Evolutionary conservation across 2,888 invertebrate genomes (phyloP), one percentile per base, ranked within the genome.

Genomic region (Perizoma affinitatum): DNA sequence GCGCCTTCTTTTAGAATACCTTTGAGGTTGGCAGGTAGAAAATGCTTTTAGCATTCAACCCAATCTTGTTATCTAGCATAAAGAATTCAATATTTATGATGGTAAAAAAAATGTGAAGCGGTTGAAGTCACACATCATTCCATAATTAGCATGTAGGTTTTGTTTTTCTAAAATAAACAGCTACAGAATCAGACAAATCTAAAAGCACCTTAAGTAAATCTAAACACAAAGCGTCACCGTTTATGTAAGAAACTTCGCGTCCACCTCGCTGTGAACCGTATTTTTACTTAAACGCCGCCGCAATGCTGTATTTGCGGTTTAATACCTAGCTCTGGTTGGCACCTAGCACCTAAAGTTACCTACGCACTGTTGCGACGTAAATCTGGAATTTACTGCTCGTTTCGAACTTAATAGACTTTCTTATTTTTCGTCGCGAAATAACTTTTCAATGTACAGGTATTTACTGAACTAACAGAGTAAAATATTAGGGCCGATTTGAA

Each of bases 221-320:
- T 62, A 71, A 71, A 69, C 52, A 66, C 53, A 69, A 66, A 67
- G 61, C 58, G 67, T 65, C 22, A 22, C 22, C 3, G 22, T 2
- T 22, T 22, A 22, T 22, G 22, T 22, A 22, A 22, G 22, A 22
- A 72, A 72, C 54, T 75, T 68, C 35, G 46, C 61, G 54, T 63
- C 61, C 57, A 67, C 67, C 58, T 60, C 62, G 54, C 63, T 67
- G 65, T 61, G 46, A 61, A 61, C 53, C 45, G 60, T 65, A 67
- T 66, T 69, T 71, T 71, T 65, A 58, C 70, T 66, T 63, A 64
- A 61, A 65, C 63, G 58, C 57, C 64, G 66, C 57, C 66, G 65
- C 67, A 65, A 44, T 67, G 70, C 63, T 53, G 67, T 61, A 44
- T 51, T 63, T 54, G 52, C 43, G 54, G 59, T 52, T 62, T 57